Evolutionary conservation across 2,797 vertebrate genomes (phyloP).

Genomic region (Dipus sagitta): DNA sequence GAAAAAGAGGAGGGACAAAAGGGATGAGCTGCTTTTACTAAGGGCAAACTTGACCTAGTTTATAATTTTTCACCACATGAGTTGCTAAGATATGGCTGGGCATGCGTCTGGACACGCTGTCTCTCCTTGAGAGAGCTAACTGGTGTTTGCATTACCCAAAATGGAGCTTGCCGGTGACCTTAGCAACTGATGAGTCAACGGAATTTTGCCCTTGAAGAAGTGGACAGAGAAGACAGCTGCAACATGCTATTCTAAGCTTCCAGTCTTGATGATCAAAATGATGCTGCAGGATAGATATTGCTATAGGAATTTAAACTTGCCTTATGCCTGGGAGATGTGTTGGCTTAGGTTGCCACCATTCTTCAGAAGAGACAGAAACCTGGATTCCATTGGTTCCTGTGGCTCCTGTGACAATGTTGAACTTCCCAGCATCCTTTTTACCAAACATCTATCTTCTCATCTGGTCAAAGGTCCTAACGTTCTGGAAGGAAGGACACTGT

Average conservation of each 20-base stretch:
- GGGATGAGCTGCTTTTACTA: not conserved
- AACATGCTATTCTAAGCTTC: not conserved
- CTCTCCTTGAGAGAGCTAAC: not conserved
- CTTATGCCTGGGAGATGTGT: not conserved
- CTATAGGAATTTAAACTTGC: slow-evolving; percentile 14
- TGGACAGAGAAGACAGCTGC: not conserved
- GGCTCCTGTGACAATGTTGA: not conserved
- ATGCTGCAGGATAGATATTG: no score
- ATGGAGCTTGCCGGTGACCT: not conserved
- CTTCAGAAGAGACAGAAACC: not conserved
- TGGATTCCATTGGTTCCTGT: not conserved
- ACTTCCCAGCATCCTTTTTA: not conserved
- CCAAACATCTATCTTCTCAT: not conserved
- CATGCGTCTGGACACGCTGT: no score
- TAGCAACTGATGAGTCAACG: not conserved
- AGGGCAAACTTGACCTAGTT: not conserved
- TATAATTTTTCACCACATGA: not conserved
- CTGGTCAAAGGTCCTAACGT: not conserved
- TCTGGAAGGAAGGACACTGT: not conserved
- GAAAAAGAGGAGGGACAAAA: not conserved
- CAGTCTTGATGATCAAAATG: not conserved
- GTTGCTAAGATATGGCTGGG: not conserved
- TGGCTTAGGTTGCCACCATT: not conserved
- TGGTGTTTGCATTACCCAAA: not conserved
- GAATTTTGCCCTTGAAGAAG: not conserved